Evolutionary conservation across 1,140 invertebrate species (phyloP).

Genomic region (Eubasilissa regina): DNA sequence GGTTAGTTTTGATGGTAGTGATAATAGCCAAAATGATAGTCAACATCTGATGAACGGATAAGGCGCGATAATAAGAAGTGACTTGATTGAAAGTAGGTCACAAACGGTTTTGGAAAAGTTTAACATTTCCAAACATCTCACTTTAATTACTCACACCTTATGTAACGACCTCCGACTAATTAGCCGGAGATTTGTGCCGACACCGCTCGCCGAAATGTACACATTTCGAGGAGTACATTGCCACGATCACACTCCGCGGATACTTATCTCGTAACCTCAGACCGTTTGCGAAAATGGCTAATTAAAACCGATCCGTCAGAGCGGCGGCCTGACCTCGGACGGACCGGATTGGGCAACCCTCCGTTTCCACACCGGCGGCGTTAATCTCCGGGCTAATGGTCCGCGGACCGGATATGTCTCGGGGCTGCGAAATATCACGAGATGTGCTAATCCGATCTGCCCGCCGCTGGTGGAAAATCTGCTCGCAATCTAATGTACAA

Average conservation of each 20-base stretch:
- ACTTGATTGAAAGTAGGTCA: no score
- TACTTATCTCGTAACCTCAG: no score
- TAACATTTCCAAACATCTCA: no score
- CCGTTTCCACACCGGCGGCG: neutral
- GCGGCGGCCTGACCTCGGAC: slow-evolving; percentile 2
- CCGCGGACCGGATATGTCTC: neutral
- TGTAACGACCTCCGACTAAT: slow-evolving; percentile 1
- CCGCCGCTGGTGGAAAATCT: no score
- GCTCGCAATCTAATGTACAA: no score
- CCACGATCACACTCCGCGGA: neutral
- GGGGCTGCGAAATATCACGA: neutral
- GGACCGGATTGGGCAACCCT: slow-evolving; percentile 5
- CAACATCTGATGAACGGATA: no score
- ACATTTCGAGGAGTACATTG: neutral
- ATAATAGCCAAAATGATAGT: no score
- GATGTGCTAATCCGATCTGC: no score
- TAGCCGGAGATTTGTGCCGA: neutral
- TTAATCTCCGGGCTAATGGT: slow-evolving; percentile 18
- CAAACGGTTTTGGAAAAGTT: no score
- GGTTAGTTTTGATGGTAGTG: no score
- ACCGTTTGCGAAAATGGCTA: neutral
- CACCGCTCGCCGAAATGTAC: neutral
- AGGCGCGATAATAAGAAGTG: no score
- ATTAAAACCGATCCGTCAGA: neutral
- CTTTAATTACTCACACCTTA: neutral